A percentile compares a stretch with the other conserved stretches of the same genome.
Conservation (phyloP, 2,888 invertebrate genomes). For the Athetis lepigone region DNA sequence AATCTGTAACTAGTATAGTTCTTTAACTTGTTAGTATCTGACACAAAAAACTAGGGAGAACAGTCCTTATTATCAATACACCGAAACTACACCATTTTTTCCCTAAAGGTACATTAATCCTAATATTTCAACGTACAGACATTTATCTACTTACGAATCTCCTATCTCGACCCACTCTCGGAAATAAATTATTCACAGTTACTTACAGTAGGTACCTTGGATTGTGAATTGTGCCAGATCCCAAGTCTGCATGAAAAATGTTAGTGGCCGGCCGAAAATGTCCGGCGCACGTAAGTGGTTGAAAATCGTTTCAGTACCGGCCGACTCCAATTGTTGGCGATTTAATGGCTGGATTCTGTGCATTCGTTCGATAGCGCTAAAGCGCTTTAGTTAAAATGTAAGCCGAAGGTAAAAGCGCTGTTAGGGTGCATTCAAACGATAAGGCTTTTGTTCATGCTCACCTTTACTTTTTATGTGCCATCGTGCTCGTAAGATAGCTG, state of each 20-base stretch:
- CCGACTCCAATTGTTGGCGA: conserved; percentile 70
- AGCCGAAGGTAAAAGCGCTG: conserved; percentile 65
- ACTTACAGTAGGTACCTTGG: conserved; percentile 53
- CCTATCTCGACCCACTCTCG: conserved; percentile 62
- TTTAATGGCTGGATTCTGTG: conserved; percentile 72
- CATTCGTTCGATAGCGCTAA: conserved; percentile 63
- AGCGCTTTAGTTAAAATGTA: conserved; percentile 67
- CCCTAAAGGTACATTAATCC: conserved; percentile 53
- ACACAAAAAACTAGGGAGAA: not conserved
- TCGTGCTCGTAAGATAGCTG: conserved; percentile 55
- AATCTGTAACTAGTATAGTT: not conserved
- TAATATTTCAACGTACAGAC: conserved; percentile 60
- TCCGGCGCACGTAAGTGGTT: conserved; percentile 71
- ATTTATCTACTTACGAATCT: conserved; percentile 61
- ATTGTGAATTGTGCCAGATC: conserved; percentile 62
- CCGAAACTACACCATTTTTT: conserved; percentile 39
- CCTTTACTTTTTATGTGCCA: conserved; percentile 56
- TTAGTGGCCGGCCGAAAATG: conserved; percentile 68
- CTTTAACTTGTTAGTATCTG: not conserved
- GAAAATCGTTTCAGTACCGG: conserved; percentile 74
- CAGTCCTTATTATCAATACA: conserved; percentile 10
- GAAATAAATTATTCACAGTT: conserved; percentile 62
- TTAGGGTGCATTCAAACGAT: conserved; percentile 66
- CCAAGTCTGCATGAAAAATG: conserved; percentile 73
- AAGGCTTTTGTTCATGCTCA: conserved; percentile 62